Evolutionary conservation across 2,797 vertebrate species (phyloP).

Genomic region (Dipus sagitta): DNA sequence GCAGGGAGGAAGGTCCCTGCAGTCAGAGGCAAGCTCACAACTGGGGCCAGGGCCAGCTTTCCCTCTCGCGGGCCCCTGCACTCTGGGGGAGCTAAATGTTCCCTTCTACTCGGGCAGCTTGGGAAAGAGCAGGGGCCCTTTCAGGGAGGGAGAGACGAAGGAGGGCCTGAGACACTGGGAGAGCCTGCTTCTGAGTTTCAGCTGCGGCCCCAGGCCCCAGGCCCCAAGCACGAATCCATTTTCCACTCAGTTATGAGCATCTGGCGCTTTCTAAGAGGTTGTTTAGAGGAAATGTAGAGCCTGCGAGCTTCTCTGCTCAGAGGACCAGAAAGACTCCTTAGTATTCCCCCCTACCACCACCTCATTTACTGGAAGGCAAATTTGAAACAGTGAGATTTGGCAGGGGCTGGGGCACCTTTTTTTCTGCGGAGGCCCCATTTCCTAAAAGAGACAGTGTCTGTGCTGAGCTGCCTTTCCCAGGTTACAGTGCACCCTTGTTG

Average conservation of each 20-base stretch:
- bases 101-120: slow-evolving; percentile 66
- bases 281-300: neutral
- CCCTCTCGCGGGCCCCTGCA: slow-evolving; percentile 78
- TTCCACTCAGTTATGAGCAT: slow-evolving; percentile 33
- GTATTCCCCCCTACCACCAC: neutral
- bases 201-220: neutral
- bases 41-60: slow-evolving; percentile 74
- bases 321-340: neutral
- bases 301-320: neutral
- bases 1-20: slow-evolving; percentile 66
- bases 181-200: slow-evolving; percentile 19
- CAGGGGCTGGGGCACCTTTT: neutral
- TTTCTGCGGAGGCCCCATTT: slow-evolving; percentile 67
- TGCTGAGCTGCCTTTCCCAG: slow-evolving; percentile 17
- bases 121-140: slow-evolving; percentile 77
- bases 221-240: slow-evolving; percentile 20
- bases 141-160: slow-evolving; percentile 71
- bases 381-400: slow-evolving; percentile 73
- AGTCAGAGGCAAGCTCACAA: neutral
- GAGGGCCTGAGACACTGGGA: slow-evolving; percentile 28
- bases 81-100: slow-evolving; percentile 69
- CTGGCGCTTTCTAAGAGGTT: slow-evolving; percentile 13
- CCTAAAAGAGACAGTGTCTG: slow-evolving; percentile 53
- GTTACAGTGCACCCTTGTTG: neutral
- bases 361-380: slow-evolving; percentile 67